Evolutionary conservation across 2,797 vertebrate species (phyloP), one percentile per base, ranked within the genome.

Genomic region (Acanthurus leucopareius): DNA sequence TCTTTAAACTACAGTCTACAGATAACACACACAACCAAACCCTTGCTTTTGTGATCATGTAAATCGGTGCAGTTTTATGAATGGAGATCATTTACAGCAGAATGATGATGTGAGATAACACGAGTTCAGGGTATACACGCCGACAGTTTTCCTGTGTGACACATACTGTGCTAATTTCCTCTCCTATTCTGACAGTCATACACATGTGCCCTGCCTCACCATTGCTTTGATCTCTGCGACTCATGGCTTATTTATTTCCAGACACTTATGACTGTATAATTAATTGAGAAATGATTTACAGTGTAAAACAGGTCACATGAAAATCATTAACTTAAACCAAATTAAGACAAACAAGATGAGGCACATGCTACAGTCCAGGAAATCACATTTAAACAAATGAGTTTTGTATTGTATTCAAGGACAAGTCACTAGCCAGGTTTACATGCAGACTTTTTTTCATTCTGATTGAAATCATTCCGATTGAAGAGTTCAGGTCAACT

Each of bases 101-200:
- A 11, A 63, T 65, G 82, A 77, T 78, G 81, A 68, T 10, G 45
- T 1, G 4, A 65, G 75, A 78, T 78, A 66, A 77, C 17, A 53
- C 4, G 15, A 28, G 62, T 65, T 57, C 52, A 75, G 25, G 45
- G 51, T 25, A 70, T 2, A 38, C 25, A 16, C 0, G 16, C 57
- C 16, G 19, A 59, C 45, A 14, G 32, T 15, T 57, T 35, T 16
- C 35, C 59, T 61, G 3, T 60, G 16, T 73, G 69, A 64, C n/a
- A 0, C 53, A 69, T 1, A 10, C 40, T 45, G 58, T 1, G n/a
- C 14, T 44, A 1, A 17, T 10, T 68, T 40, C n/a, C 63, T 62
- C 38, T 35, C 3, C 14, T 54, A 28, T n/a, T 38, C 6, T 8
- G 9, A 2, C 35, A 19, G 10, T 52, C 48, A 32, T 5, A 19